Evolutionary conservation across 2,888 invertebrate species (phyloP), one percentile per base, ranked within the genome.

Genomic region (Microctonus hyperodae): DNA sequence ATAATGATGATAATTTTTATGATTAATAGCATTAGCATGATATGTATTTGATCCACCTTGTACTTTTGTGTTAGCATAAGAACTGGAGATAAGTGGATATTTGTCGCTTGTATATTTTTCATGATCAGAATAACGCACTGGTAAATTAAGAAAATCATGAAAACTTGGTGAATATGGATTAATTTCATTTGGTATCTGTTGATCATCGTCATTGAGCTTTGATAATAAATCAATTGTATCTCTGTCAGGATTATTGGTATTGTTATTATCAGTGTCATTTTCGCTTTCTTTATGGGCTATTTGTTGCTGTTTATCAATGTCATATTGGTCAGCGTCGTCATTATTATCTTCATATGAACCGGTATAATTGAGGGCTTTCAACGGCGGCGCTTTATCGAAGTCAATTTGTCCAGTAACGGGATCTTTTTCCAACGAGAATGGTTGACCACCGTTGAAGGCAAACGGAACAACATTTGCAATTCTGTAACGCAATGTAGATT

Each of bases 31-130:
- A 61, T 82, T 80, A 1, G 79, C 81, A 25, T 77, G 83, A 67
- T 82, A 83, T 51, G 82, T 81, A 65, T 76, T 82, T 0, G 79
- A 73, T 10, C 81, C 83, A 40, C 91, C 91, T 77, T 91, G 91
- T 28, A 91, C 88, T 78, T 91, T 91, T 0, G 90, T 87, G 75
- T 90, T 91, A 0, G 91, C 91, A 78, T 91, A 91, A 1, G 90
- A 90, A 75, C 87, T 90, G 0, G 91, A 91, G 62, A 91, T 91
- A 61, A 91, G 76, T 0, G 91, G 91, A 79, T 89, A 89, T 1
- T 89, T 89, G 6, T 79, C 79, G 13, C 77, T 74, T 58, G 69
- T 72, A 20, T 74, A 77, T 72, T 90, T 90, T 77, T 90, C 90
- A 33, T 89, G 89, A 0, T 90, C 88, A 11, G 89, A 89, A 74